phyloP scores from a whole-genome alignment of 1,140 invertebrate species.

The Andrena cerasifolii region DNA sequence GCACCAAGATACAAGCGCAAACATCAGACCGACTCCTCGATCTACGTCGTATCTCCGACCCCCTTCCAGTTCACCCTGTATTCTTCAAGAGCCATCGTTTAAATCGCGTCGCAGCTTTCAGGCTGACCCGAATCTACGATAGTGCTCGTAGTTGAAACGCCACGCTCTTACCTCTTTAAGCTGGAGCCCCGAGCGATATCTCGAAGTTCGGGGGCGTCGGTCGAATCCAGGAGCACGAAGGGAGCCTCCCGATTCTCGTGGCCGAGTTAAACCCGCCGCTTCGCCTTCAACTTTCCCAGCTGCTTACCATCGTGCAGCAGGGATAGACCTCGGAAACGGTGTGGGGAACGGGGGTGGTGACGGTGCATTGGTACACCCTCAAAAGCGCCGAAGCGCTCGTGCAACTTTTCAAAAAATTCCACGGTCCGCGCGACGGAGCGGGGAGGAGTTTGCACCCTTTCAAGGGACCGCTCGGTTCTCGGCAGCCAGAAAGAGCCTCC shows the following conservation, averaged over 20 bases:
- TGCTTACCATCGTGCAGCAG: slow-evolving; percentile 25
- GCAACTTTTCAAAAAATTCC: slow-evolving; percentile 40
- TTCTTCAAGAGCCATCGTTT: slow-evolving; percentile 25
- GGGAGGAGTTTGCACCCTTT: too few relatives aligned
- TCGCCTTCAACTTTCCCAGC: slow-evolving; percentile 71
- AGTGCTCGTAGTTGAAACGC: slow-evolving; percentile 60
- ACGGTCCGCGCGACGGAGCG: background rate
- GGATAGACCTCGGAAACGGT: too few relatives aligned
- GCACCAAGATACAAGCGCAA: too few relatives aligned
- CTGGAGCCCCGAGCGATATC: slow-evolving; percentile 54
- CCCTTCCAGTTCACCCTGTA: background rate
- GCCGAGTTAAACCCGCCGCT: slow-evolving; percentile 67
- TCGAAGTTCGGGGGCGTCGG: slow-evolving; percentile 61
- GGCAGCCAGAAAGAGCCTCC: background rate
- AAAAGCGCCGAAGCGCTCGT: slow-evolving; percentile 34
- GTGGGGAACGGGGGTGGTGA: background rate
- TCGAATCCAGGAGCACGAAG: slow-evolving; percentile 33
- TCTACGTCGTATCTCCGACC: background rate
- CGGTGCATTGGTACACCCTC: slow-evolving; percentile 13
- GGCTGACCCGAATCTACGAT: slow-evolving; percentile 64
- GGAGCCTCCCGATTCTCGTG: slow-evolving; percentile 65
- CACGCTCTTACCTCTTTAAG: slow-evolving; percentile 42
- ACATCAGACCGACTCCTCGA: too few relatives aligned
- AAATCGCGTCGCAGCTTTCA: slow-evolving; percentile 41
- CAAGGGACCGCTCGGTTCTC: background rate